A percentile compares a stretch with the other conserved stretches of the same genome.
Conservation (phyloP, 2,113 vertebrate genomes). For the Leiothrix lutea region DNA sequence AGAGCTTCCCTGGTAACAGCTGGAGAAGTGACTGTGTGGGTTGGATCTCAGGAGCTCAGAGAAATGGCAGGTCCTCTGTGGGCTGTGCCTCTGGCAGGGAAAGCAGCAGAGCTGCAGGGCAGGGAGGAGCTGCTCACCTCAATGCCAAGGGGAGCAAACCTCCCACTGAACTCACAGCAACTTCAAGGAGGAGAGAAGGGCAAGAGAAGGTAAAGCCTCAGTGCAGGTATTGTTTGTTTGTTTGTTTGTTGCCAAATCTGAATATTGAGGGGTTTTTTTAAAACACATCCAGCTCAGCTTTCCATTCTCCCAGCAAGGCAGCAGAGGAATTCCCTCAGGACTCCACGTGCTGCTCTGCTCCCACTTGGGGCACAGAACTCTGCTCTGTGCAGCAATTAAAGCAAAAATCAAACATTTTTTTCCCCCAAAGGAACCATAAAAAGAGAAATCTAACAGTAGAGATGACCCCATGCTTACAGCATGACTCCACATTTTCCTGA, state of each 20-base stretch:
- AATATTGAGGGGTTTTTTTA: background rate
- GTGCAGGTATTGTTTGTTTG: background rate
- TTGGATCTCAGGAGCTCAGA: slow-evolving; percentile 25
- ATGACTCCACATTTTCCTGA: background rate
- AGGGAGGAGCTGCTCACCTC: background rate
- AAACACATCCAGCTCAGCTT: background rate
- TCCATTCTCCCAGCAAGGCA: background rate
- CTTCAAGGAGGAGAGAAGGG: background rate
- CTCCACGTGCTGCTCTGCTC: rapidly evolving
- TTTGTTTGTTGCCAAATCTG: background rate
- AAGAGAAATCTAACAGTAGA: background rate
- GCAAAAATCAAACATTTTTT: background rate
- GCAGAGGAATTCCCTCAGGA: background rate
- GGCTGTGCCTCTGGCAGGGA: background rate
- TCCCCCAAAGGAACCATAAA: background rate
- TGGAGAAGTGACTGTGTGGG: background rate
- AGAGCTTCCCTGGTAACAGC: slow-evolving; percentile 68
- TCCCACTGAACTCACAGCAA: background rate
- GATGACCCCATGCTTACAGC: background rate
- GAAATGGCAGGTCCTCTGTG: background rate
- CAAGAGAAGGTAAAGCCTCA: background rate
- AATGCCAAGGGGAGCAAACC: background rate
- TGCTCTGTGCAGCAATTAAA: background rate
- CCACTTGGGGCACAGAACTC: background rate
- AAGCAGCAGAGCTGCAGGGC: background rate